Evolutionary conservation across 2,797 vertebrate genomes (phyloP).

Genomic region (Semotilus atromaculatus): DNA sequence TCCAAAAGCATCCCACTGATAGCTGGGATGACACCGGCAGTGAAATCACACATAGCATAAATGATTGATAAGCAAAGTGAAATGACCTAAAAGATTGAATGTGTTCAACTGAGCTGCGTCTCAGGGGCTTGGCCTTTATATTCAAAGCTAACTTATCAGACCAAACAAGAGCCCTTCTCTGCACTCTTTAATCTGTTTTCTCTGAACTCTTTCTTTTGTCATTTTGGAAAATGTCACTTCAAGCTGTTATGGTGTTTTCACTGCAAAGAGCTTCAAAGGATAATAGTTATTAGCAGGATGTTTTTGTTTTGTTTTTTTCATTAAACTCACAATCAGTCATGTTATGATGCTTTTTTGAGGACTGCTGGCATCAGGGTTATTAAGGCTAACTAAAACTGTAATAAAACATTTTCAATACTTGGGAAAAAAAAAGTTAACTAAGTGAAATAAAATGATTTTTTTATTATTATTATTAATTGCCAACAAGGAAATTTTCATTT

Average conservation of each 20-base stretch:
- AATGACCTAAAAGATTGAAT: conserved; percentile 60
- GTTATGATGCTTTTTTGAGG: neutral
- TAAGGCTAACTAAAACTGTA: neutral
- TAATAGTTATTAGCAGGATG: conserved; percentile 70
- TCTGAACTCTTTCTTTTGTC: conserved; percentile 61
- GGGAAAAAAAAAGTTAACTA: neutral
- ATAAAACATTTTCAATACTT: neutral
- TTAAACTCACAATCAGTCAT: neutral
- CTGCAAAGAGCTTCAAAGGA: conserved; percentile 64
- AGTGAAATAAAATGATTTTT: neutral
- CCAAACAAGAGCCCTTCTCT: conserved; percentile 66
- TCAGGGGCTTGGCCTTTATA: conserved; percentile 59
- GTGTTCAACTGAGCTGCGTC: conserved; percentile 13
- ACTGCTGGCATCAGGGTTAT: neutral
- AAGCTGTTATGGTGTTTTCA: conserved; percentile 66
- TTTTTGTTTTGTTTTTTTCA: too few species aligned
- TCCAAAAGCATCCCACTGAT: conserved; percentile 64
- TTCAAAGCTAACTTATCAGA: conserved; percentile 68
- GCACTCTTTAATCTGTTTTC: conserved; percentile 55
- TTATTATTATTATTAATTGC: neutral
- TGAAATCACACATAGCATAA: conserved; percentile 51
- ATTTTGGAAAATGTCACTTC: conserved; percentile 67
- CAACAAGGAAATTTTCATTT: neutral
- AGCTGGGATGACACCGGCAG: conserved; percentile 50
- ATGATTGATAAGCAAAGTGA: conserved; percentile 56